phyloP scores from a whole-genome alignment of 1,140 invertebrate genomes.

The Zelostemma sp. region DNA sequence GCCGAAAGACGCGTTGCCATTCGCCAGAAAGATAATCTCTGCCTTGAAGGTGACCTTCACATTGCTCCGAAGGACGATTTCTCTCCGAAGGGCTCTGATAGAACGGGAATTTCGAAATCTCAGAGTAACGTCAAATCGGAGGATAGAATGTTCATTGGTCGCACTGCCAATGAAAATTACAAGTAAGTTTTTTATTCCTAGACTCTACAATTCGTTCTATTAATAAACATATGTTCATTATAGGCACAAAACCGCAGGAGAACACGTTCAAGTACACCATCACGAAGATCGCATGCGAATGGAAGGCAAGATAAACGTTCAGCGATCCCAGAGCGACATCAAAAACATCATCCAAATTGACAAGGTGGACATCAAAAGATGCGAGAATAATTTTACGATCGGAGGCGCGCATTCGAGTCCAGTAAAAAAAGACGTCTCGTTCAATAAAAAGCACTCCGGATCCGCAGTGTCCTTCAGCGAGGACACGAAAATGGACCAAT shows the following conservation, averaged over 20 bases:
- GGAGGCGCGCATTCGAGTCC: slow-evolving; percentile 68
- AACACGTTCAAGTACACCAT: slow-evolving; percentile 74
- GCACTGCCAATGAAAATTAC: slow-evolving; percentile 53
- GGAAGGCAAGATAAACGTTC: slow-evolving; percentile 72
- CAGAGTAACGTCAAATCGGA: slow-evolving; percentile 74
- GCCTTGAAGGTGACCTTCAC: slow-evolving; percentile 76
- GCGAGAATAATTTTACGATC: slow-evolving; percentile 75
- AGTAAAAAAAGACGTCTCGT: slow-evolving; percentile 43
- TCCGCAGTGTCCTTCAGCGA: slow-evolving; percentile 76
- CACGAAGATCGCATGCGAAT: slow-evolving; percentile 74
- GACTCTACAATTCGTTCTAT: background rate
- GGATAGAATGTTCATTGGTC: slow-evolving; percentile 69
- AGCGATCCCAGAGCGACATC: slow-evolving; percentile 70
- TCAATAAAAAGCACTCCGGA: slow-evolving; percentile 71
- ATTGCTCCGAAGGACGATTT: slow-evolving; percentile 72
- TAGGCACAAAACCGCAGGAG: slow-evolving; percentile 71
- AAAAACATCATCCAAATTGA: slow-evolving; percentile 72
- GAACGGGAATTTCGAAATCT: slow-evolving; percentile 63
- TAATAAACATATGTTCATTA: background rate
- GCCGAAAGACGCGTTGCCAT: slow-evolving; percentile 68
- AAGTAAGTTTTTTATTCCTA: slow-evolving; percentile 9
- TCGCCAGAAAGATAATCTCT: slow-evolving; percentile 70
- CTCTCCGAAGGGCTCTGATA: slow-evolving; percentile 55
- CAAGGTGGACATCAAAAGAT: slow-evolving; percentile 74
- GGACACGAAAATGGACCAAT: slow-evolving; percentile 73